Conservation (phyloP, 2,797 vertebrate species). For the Catostomus latipinnis region DNA sequence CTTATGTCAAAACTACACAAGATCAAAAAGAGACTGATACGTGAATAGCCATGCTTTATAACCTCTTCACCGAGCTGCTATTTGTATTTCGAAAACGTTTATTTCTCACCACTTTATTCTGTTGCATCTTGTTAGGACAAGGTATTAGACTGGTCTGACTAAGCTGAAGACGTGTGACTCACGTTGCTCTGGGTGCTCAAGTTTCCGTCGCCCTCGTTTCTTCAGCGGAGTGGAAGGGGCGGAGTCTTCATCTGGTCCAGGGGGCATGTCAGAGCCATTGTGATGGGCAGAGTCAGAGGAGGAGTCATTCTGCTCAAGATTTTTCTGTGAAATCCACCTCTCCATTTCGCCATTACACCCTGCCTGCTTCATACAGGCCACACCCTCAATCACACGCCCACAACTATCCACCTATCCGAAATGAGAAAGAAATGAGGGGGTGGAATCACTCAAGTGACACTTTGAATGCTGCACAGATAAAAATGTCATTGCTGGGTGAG, state of each 20-base stretch:
- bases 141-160: not conserved
- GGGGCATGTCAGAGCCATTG: constrained; percentile 75
- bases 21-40: no score
- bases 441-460: constrained; percentile 58
- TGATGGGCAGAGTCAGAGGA: constrained; percentile 52
- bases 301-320: constrained; percentile 42
- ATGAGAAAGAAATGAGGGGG: not conserved
- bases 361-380: constrained; percentile 42
- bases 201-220: constrained; percentile 77
- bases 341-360: constrained; percentile 56
- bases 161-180: constrained; percentile 58
- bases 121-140: no score
- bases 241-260: constrained; percentile 67
- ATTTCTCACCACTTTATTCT: no score
- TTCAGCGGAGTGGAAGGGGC: constrained; percentile 76
- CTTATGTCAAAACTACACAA: no score
- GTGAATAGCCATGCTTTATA: no score
- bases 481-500: not conserved
- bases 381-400: constrained; percentile 48
- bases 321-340: constrained; percentile 43
- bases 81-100: no score
- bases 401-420: constrained; percentile 50
- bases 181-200: constrained; percentile 71
- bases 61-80: no score
- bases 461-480: not conserved